Percentiles rank a stretch among this genome's conserved stretches.
phyloP scores from a whole-genome alignment of 2,113 vertebrate species.

The Condylura cristata region DNA sequence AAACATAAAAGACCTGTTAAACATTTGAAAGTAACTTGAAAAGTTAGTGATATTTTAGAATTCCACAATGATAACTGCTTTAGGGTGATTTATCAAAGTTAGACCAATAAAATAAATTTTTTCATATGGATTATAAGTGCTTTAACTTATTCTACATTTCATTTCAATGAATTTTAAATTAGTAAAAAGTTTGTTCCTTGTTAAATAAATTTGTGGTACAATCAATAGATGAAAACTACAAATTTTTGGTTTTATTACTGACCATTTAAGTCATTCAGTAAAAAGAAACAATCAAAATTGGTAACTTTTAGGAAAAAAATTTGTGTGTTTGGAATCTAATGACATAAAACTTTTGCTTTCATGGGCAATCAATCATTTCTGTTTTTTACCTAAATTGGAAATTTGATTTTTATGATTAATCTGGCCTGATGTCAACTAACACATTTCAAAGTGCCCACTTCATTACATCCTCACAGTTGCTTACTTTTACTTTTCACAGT shows the following conservation, averaged over 20 bases:
- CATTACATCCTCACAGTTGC: neutral
- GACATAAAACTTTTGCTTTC: neutral
- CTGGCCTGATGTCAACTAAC: neutral
- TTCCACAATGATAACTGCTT: neutral
- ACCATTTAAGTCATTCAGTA: neutral
- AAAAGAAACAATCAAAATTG: neutral
- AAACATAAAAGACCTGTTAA: conserved; percentile 11
- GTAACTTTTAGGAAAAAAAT: conserved; percentile 16
- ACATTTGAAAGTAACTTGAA: neutral
- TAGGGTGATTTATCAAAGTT: neutral
- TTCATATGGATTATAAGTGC: neutral
- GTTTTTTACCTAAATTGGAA: neutral
- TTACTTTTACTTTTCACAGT: neutral
- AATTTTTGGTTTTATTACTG: neutral
- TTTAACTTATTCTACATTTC: neutral
- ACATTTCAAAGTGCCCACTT: neutral
- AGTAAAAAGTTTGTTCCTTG: neutral
- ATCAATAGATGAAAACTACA: neutral
- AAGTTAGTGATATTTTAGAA: neutral
- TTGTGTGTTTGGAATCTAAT: neutral
- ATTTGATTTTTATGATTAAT: no score
- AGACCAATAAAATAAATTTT: neutral
- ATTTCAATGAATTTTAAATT: neutral
- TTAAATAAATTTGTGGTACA: neutral
- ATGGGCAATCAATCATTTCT: neutral